phyloP scores from a whole-genome alignment of 2,888 invertebrate genomes.

The Pterostichus madidus region DNA sequence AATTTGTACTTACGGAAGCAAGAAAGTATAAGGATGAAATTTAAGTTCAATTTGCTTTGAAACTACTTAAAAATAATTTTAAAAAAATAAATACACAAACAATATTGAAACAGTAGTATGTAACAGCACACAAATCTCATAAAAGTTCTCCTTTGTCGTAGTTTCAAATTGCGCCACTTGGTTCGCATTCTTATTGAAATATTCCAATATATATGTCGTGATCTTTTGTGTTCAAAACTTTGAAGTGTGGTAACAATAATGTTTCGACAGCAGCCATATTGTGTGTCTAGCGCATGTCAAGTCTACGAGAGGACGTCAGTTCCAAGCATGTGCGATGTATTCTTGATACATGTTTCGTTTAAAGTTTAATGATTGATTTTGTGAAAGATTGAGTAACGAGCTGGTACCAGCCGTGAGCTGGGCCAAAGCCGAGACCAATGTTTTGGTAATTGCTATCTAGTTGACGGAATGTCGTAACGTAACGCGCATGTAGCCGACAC shows the following conservation, averaged over 20 bases:
- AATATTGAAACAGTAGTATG: too few relatives aligned
- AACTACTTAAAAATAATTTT: too few relatives aligned
- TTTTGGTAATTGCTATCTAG: constrained; percentile 66
- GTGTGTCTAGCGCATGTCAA: not conserved
- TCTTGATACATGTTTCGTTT: constrained; percentile 67
- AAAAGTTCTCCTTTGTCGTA: too few relatives aligned
- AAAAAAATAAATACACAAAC: too few relatives aligned
- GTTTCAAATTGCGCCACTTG: too few relatives aligned
- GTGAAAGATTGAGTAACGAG: constrained; percentile 66
- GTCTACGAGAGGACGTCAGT: constrained; percentile 43
- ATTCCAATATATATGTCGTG: too few relatives aligned
- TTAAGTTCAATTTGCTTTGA: too few relatives aligned
- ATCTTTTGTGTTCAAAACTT: too few relatives aligned
- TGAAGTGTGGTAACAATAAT: not conserved
- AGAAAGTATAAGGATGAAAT: too few relatives aligned
- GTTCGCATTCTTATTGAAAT: not conserved
- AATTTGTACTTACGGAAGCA: too few relatives aligned
- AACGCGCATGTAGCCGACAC: constrained; percentile 54
- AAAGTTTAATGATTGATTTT: constrained; percentile 67
- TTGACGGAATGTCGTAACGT: constrained; percentile 64
- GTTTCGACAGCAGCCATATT: constrained; percentile 9
- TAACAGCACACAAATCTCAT: too few relatives aligned
- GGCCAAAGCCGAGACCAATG: constrained; percentile 58
- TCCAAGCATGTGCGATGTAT: constrained; percentile 34
- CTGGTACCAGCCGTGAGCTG: constrained; percentile 33